Evolutionary conservation across 2,113 vertebrate species (phyloP).

Genomic region (Syrrhaptes paradoxus): DNA sequence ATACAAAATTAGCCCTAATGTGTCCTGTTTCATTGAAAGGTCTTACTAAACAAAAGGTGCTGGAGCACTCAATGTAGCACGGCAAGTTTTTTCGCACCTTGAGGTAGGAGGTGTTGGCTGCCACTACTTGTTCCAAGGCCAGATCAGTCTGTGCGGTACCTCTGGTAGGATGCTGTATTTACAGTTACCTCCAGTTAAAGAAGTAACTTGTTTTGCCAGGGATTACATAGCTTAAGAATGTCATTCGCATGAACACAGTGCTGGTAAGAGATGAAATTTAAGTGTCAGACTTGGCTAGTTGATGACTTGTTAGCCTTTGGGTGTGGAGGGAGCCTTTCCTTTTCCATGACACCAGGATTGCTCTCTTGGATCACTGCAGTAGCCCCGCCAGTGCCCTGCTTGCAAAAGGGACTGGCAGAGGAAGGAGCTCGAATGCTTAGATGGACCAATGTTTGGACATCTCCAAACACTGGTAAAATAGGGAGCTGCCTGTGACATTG

Average conservation of each 20-base stretch:
- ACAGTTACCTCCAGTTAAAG: constrained; percentile 33
- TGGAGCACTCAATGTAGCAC: not conserved
- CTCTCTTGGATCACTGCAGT: not conserved
- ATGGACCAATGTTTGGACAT: not conserved
- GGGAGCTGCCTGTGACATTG: not conserved
- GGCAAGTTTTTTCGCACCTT: not conserved
- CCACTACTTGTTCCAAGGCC: not conserved
- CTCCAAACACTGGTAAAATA: not conserved
- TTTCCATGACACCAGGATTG: not conserved
- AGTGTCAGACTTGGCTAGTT: not conserved
- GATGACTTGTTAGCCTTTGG: not conserved
- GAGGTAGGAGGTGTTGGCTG: constrained; percentile 1
- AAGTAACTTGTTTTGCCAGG: constrained; percentile 12
- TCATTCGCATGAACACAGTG: not conserved
- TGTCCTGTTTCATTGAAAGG: not conserved
- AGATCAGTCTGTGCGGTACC: not conserved
- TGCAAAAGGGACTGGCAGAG: not conserved
- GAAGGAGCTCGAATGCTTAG: not conserved
- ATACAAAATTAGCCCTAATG: not conserved
- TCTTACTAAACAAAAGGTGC: not conserved
- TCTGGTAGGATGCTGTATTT: not conserved
- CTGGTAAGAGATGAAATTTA: not conserved
- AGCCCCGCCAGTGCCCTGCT: not conserved
- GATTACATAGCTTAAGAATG: constrained; percentile 3
- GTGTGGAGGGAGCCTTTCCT: not conserved